Conservation (phyloP, 2,113 vertebrate species). For the Donacobius atricapilla region DNA sequence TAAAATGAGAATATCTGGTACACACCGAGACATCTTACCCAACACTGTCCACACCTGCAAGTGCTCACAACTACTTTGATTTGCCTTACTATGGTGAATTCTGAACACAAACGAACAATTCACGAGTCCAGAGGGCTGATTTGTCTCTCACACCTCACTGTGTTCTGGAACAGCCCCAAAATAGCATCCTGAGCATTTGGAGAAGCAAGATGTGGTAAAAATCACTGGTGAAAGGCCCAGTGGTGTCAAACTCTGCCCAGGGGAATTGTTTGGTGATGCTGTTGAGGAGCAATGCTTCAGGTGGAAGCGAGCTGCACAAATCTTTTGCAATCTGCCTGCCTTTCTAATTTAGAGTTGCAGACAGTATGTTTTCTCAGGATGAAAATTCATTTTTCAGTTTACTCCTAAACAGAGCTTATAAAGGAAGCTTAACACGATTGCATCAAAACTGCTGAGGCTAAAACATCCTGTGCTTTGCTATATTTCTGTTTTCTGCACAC, state of each 20-base stretch:
- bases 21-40: neutral
- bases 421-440: neutral
- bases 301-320: accelerated
- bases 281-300: neutral
- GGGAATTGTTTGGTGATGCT: neutral
- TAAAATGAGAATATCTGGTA: neutral
- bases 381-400: neutral
- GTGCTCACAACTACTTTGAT: neutral
- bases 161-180: neutral
- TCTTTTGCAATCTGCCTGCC: neutral
- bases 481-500: neutral
- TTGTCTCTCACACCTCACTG: neutral
- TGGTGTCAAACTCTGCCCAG: neutral
- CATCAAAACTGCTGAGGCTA: neutral
- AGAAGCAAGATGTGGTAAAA: neutral
- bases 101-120: neutral
- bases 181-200: neutral
- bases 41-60: neutral
- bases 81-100: neutral
- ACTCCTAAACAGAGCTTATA: neutral
- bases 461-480: neutral
- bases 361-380: neutral
- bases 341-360: neutral
- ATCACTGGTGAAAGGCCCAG: neutral
- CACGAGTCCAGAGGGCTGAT: neutral